Percentiles rank a stretch among this genome's conserved stretches.
Evolutionary conservation across 2,888 invertebrate genomes (phyloP).

Genomic region (Drosophila neotestacea): DNA sequence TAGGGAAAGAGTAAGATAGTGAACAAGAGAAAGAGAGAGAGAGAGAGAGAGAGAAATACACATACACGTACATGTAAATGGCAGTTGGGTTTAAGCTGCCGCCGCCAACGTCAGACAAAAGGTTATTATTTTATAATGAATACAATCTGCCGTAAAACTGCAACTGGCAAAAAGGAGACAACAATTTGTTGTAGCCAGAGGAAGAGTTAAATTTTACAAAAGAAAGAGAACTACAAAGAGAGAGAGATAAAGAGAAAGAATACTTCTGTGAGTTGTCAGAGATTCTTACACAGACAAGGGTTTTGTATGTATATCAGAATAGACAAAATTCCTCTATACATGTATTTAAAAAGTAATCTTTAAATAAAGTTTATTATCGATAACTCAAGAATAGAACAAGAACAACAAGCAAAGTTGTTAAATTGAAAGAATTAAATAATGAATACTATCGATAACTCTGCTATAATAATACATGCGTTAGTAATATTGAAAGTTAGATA

Average conservation of each 20-base stretch:
- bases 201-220: too few species aligned
- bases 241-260: neutral
- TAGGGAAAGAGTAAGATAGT: neutral
- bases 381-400: too few species aligned
- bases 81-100: conserved; percentile 56
- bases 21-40: conserved; percentile 5
- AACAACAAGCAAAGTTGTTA: too few species aligned
- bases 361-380: neutral
- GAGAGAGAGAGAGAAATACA: conserved; percentile 2
- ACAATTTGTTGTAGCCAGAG: conserved; percentile 18
- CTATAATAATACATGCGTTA: too few species aligned
- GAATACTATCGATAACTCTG: neutral
- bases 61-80: conserved; percentile 19
- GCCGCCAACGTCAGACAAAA: conserved; percentile 69
- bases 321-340: neutral
- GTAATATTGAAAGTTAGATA: neutral
- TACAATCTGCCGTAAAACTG: conserved; percentile 68
- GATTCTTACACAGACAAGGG: neutral
- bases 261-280: neutral
- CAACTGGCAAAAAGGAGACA: conserved; percentile 44
- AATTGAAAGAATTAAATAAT: neutral
- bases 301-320: neutral
- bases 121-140: conserved; percentile 83
- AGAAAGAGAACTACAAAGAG: neutral
- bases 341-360: neutral